phyloP scores from a whole-genome alignment of 2,113 vertebrate genomes.

The Donacobius atricapilla region DNA sequence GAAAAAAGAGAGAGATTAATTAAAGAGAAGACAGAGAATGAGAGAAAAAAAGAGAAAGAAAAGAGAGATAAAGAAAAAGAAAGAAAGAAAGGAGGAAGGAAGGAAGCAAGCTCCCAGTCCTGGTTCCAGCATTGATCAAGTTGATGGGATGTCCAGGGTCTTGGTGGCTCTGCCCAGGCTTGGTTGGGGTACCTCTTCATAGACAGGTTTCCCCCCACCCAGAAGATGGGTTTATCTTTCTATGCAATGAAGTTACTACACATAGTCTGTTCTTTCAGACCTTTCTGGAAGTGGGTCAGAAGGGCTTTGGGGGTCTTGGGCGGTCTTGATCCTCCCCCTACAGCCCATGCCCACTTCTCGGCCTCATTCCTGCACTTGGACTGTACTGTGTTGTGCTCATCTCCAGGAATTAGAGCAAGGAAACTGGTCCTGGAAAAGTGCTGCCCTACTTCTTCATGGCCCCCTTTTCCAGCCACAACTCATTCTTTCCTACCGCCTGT shows the following conservation, averaged over 20 bases:
- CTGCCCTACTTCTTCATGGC: neutral
- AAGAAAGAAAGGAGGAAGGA: fast-evolving
- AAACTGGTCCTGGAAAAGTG: neutral
- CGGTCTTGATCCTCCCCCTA: neutral
- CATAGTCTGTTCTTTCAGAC: neutral
- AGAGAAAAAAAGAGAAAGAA: too few relatives aligned
- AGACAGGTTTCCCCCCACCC: neutral
- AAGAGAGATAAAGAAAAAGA: neutral
- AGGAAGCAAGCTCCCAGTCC: neutral
- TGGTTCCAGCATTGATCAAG: neutral
- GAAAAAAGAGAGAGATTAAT: neutral
- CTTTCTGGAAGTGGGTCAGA: neutral
- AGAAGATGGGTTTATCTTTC: neutral
- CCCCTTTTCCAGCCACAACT: neutral
- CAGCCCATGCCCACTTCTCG: fast-evolving
- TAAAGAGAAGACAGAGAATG: neutral
- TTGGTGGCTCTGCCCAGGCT: neutral
- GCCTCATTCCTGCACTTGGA: fast-evolving
- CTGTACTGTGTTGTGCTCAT: neutral
- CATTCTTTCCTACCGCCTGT: neutral
- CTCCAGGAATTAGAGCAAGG: neutral
- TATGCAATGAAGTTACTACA: neutral
- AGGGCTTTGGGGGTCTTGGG: fast-evolving
- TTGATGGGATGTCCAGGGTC: neutral
- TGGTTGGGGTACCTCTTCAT: neutral